These are phyloP conservation scores for Anadara kagoshimensis DNA, from an alignment of 1,140 invertebrate genomes.

Conservation along the genomic window DNA sequence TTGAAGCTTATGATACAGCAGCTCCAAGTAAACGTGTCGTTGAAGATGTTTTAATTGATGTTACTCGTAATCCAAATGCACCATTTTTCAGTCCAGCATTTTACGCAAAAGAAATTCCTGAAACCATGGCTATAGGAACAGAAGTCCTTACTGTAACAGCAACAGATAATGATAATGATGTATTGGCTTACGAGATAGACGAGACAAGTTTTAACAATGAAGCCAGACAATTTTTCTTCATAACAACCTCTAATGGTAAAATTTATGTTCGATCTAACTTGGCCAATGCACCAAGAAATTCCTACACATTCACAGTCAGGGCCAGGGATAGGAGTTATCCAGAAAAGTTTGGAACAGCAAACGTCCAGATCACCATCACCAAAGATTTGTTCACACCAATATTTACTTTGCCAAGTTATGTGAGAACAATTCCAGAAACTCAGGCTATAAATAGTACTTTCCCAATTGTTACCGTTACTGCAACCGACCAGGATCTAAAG, in stretches of 20 bases:
- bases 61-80: constrained; percentile 28
- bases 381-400: constrained; percentile 18
- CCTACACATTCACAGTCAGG: neutral
- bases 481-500: constrained; percentile 24
- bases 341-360: constrained; percentile 27
- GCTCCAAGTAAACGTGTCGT: constrained; percentile 23
- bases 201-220: no score
- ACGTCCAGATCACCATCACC: constrained; percentile 9
- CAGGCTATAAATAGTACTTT: neutral
- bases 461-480: constrained; percentile 17
- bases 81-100: constrained; percentile 13
- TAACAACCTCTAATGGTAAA: no score
- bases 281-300: no score
- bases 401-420: constrained; percentile 5
- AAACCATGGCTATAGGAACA: constrained; percentile 21
- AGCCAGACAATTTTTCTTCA: no score
- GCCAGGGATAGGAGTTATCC: constrained; percentile 36
- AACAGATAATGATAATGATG: constrained; percentile 24
- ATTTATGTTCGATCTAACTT: no score
- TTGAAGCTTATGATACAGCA: constrained; percentile 38
- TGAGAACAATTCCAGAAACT: neutral
- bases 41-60: constrained; percentile 15
- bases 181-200: no score
- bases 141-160: constrained; percentile 21
- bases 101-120: constrained; percentile 10